These are phyloP conservation scores for Chalcis sispes DNA, from an alignment of 2,888 invertebrate species.

Conservation along the genomic window DNA sequence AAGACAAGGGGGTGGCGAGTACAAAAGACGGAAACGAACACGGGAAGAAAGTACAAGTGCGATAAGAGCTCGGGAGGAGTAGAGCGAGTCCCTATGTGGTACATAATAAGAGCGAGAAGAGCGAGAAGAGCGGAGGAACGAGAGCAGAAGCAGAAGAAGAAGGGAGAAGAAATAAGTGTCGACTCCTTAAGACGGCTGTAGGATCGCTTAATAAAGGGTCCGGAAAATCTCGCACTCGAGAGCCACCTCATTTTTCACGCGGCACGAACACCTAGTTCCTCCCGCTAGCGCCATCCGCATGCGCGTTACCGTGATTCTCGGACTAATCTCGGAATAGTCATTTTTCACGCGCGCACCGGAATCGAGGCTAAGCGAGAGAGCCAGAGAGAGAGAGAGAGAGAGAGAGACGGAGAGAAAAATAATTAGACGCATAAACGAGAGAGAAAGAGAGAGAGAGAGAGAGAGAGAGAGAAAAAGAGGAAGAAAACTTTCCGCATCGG, in stretches of 20 bases:
- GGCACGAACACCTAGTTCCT: slow-evolving; percentile 54
- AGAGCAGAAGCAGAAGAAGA: background rate
- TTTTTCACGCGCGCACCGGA: slow-evolving; percentile 60
- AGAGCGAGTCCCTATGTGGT: too few species aligned
- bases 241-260: slow-evolving; percentile 57
- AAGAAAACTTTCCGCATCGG: slow-evolving; percentile 1
- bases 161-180: slow-evolving; percentile 26
- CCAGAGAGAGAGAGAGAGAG: background rate
- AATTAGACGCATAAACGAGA: background rate
- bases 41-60: slow-evolving; percentile 12
- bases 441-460: slow-evolving; percentile 34
- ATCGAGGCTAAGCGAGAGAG: background rate
- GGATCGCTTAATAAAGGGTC: slow-evolving; percentile 56
- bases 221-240: slow-evolving; percentile 25
- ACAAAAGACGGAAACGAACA: background rate
- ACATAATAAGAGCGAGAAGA: too few species aligned
- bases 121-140: background rate
- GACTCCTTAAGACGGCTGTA: slow-evolving; percentile 45
- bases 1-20: background rate
- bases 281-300: slow-evolving; percentile 12
- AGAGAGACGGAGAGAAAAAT: background rate
- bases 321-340: slow-evolving; percentile 65
- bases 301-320: slow-evolving; percentile 55
- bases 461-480: background rate
- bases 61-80: slow-evolving; percentile 9